Base-by-base conservation (phyloP, 1,140 invertebrate genomes). In the Drosophila nigrodunni region DNA sequence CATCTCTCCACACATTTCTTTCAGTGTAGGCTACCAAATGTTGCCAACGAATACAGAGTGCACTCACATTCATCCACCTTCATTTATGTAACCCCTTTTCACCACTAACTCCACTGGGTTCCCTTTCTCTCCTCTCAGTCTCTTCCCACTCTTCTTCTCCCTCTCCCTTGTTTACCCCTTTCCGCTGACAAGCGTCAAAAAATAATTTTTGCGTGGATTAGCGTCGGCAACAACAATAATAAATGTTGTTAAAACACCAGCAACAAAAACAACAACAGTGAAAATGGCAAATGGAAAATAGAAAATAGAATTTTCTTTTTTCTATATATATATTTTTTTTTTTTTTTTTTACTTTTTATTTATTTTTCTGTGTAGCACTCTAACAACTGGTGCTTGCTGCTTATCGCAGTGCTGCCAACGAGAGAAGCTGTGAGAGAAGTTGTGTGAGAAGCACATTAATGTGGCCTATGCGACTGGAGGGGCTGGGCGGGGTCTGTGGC, bases 191-290 rank as follows among this genome's bases (percentile, higher is more conserved):
- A 88, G 74, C 59, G 83, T 83, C 85, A 88, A 88, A 88, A 88
- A 88, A 88, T 80, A 88, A 88, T 88, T 88, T 87, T 78, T 88
- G 83, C 83, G 83, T 87, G 83, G 83, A 87, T 87, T 87, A 88
- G 77, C 74, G 72, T 81, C 64, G 39, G 61, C 67, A 75, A 21
- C 55, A 80, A 52, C 39, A 55, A 59, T 39, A 62, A 59, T 54
- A 76, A 78, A 78, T 75, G 71, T 71, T 35, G 10, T 8, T 67
- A 73, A 60, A 68, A 59, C 35, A 68, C 43, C 41, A 52, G 34
- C 18, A 44, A 25, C 44, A 52, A 50, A 34, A 46, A 54, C 39
- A 46, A 58, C 44, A 72, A 72, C 43, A n/a, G 9, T 21, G 41
- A 30, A 55, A 70, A 74, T 74, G 61, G 25, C 61, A 41, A 58